Conservation (phyloP, 2,797 vertebrate genomes). For the Yasuhikotakia modesta region DNA sequence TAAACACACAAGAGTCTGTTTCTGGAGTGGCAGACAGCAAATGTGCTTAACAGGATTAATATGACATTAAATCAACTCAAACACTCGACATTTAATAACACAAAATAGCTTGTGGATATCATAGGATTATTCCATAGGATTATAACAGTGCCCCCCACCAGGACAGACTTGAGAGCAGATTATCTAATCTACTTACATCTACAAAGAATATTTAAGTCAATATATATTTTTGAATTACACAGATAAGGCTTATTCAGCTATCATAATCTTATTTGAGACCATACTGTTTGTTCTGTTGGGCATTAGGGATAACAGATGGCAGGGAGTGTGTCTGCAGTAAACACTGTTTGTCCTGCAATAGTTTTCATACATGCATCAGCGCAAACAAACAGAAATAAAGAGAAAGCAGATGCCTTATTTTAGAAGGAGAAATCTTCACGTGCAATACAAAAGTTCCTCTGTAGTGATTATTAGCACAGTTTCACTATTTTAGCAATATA, state of each 20-base stretch:
- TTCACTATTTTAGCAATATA: not conserved
- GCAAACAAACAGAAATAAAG: not conserved
- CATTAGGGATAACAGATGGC: conserved; percentile 74
- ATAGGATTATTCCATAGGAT: conserved; percentile 81
- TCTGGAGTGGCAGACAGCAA: conserved; percentile 67
- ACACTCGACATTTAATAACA: conserved; percentile 76
- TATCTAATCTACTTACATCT: conserved; percentile 76
- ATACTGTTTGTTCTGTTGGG: conserved; percentile 74
- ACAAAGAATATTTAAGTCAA: conserved; percentile 78
- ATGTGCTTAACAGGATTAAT: conserved; percentile 74
- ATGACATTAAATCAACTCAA: conserved; percentile 80
- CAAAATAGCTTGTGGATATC: conserved; percentile 78
- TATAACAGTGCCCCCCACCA: conserved; percentile 70
- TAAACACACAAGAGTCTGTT: conserved; percentile 39
- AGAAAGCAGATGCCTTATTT: not conserved
- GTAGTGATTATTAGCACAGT: not conserved
- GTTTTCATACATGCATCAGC: conserved; percentile 11
- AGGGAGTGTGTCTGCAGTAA: conserved; percentile 28
- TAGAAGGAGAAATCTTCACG: too few relatives aligned
- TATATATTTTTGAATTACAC: conserved; percentile 75
- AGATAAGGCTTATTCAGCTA: conserved; percentile 76
- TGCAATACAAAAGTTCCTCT: too few relatives aligned
- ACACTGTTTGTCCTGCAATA: conserved; percentile 30
- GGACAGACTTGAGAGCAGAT: conserved; percentile 60
- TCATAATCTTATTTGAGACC: conserved; percentile 79